Conservation (phyloP, 2,113 vertebrate species). For the Morphnarchus princeps region DNA sequence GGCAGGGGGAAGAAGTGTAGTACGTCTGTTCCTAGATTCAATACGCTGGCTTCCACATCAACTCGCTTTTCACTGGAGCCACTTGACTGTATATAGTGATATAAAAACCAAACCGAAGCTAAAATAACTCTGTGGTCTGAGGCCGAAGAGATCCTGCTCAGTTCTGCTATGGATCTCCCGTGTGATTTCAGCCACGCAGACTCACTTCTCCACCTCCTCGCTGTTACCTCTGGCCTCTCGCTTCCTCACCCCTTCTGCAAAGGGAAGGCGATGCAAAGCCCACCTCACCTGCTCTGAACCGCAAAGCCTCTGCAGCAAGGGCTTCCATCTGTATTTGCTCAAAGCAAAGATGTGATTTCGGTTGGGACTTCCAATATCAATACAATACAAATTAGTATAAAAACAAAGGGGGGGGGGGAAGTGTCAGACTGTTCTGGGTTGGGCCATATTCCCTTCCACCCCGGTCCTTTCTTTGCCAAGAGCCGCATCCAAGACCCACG, state of each 20-base stretch:
- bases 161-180: not conserved
- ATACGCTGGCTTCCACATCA: not conserved
- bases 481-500: not conserved
- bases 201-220: not conserved
- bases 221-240: not conserved
- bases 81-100: rapidly evolving
- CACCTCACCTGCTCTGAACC: not conserved
- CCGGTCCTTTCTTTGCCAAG: rapidly evolving
- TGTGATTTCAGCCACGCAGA: not conserved
- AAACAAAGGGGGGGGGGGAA: rapidly evolving
- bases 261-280: not conserved
- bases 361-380: not conserved
- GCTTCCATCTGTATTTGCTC: not conserved
- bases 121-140: not conserved
- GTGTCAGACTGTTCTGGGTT: rapidly evolving
- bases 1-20: not conserved
- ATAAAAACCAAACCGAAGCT: not conserved
- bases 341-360: not conserved
- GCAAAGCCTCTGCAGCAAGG: not conserved
- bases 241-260: no score
- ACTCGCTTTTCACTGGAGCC: not conserved
- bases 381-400: rapidly evolving
- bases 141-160: not conserved
- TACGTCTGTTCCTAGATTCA: not conserved
- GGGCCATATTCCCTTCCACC: rapidly evolving